These are phyloP conservation scores for Chlorodrepanis virens DNA, from an alignment of 2,113 vertebrate species.

Conservation along the genomic window DNA sequence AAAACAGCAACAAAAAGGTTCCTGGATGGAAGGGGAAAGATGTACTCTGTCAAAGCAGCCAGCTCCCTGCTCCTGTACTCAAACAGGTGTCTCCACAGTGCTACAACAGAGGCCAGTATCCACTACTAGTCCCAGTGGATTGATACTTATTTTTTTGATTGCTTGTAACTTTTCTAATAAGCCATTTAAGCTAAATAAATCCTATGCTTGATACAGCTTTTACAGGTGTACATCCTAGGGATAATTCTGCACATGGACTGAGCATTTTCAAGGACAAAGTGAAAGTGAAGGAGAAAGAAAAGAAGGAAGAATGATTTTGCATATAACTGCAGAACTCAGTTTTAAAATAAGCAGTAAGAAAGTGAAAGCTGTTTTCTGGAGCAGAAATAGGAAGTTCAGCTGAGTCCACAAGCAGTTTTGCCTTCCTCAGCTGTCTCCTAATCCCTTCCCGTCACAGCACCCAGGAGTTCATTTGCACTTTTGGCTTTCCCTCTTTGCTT, in stretches of 20 bases:
- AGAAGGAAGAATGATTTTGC: neutral
- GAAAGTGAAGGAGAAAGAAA: neutral
- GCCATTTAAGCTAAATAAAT: neutral
- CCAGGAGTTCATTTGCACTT: neutral
- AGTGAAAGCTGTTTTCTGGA: neutral
- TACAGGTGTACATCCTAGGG: neutral
- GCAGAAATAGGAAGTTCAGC: conserved; percentile 6
- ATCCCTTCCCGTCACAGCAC: neutral
- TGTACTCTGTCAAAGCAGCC: neutral
- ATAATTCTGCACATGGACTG: neutral
- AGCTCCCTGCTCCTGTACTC: neutral
- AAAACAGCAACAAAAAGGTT: neutral
- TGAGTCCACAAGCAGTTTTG: neutral
- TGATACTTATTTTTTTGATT: neutral
- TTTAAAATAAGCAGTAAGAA: neutral
- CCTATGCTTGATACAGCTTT: neutral
- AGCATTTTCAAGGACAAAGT: neutral
- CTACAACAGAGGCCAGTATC: neutral
- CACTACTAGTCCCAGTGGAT: neutral
- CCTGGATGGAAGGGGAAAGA: neutral
- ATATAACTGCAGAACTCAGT: neutral
- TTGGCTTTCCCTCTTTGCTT: neutral
- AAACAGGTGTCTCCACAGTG: neutral
- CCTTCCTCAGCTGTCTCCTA: neutral
- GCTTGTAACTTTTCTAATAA: neutral